Evolutionary conservation across 2,797 vertebrate species (phyloP).

Genomic region (Echeneis naucrates): DNA sequence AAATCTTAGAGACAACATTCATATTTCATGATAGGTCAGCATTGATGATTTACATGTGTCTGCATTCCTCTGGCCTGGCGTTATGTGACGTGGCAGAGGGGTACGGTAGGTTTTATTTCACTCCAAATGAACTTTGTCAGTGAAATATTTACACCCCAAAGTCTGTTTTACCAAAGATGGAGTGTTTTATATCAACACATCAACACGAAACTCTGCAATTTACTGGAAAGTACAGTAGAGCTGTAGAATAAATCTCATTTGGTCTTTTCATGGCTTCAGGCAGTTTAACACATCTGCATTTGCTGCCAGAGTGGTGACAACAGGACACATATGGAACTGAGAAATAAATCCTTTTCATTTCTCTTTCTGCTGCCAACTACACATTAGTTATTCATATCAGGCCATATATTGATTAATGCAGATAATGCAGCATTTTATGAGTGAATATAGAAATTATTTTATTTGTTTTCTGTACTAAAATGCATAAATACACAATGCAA

Average conservation of each 20-base stretch:
- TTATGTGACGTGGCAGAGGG: slow-evolving; percentile 8
- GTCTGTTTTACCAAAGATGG: slow-evolving; percentile 24
- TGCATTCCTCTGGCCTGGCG: slow-evolving; percentile 45
- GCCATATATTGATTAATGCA: slow-evolving; percentile 8
- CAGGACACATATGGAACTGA: slow-evolving; percentile 33
- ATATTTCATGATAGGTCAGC: slow-evolving; percentile 27
- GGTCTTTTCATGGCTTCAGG: slow-evolving; percentile 30
- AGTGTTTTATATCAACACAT: slow-evolving; percentile 41
- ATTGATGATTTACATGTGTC: slow-evolving; percentile 42
- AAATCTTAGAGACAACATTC: slow-evolving; percentile 29
- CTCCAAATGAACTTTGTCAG: slow-evolving; percentile 11
- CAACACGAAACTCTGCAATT: slow-evolving; percentile 19
- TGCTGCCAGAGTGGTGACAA: slow-evolving; percentile 31
- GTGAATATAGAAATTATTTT: background rate
- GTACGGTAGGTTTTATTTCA: slow-evolving; percentile 15
- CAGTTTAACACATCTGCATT: slow-evolving; percentile 17
- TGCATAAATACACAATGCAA: background rate
- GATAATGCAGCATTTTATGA: background rate
- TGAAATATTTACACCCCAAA: slow-evolving; percentile 32
- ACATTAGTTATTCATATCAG: background rate
- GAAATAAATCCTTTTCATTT: slow-evolving; percentile 30
- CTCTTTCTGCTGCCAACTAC: slow-evolving; percentile 27
- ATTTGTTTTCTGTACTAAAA: slow-evolving; percentile 7
- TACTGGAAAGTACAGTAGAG: slow-evolving; percentile 16
- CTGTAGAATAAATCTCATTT: slow-evolving; percentile 45